phyloP scores from a whole-genome alignment of 2,113 vertebrate genomes.

The Crotophaga sulcirostris region DNA sequence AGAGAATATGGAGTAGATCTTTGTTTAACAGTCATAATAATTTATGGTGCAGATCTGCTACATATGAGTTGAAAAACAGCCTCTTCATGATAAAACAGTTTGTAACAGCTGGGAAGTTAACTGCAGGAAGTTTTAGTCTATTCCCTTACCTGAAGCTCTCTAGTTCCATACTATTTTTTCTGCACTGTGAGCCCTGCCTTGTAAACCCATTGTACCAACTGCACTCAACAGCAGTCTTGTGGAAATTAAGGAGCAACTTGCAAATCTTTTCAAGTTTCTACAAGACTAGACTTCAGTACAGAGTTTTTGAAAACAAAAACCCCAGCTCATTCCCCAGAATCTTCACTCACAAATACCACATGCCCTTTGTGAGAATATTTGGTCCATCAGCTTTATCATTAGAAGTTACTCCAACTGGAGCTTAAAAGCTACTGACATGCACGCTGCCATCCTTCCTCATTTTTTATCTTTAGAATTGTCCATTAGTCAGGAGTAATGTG shows the following conservation, averaged over 20 bases:
- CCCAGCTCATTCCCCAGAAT: background rate
- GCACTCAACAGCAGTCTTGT: background rate
- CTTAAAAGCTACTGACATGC: background rate
- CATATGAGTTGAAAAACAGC: constrained; percentile 58
- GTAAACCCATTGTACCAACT: background rate
- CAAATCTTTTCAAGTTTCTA: background rate
- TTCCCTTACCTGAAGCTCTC: background rate
- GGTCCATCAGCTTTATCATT: background rate
- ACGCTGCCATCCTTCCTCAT: background rate
- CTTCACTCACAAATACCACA: background rate
- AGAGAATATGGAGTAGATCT: constrained; percentile 42
- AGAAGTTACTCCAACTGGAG: background rate
- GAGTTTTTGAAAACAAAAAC: background rate
- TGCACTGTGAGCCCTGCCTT: background rate
- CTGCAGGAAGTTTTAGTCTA: constrained; percentile 38
- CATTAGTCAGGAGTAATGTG: background rate
- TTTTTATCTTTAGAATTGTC: background rate
- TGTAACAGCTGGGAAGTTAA: constrained; percentile 52
- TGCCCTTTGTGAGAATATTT: background rate
- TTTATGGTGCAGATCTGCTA: constrained; percentile 54
- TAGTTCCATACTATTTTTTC: background rate
- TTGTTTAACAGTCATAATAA: constrained; percentile 61
- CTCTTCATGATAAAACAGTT: constrained; percentile 58
- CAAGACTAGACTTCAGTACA: background rate
- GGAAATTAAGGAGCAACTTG: background rate